Base-by-base conservation (phyloP, 2,888 invertebrate species). In the Cabera pusaria region DNA sequence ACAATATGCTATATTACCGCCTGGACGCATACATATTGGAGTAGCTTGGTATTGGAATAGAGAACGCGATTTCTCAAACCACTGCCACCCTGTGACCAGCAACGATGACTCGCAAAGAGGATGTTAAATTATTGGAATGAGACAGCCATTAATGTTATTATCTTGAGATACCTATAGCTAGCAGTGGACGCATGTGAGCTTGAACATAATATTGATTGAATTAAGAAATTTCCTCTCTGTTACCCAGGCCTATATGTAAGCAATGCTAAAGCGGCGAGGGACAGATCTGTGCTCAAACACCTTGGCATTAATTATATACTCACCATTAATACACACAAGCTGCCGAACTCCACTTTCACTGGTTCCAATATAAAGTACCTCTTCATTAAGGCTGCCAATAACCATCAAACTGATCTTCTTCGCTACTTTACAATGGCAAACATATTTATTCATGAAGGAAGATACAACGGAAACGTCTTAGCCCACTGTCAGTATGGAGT, bases 401-500 rank as follows among this genome's bases (percentile, higher is more conserved):
- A 66, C 64, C 79, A 86, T 69, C 59, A 72, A 25, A 79, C 86
- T 67, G 70, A 87, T 65, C 69, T 88, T 54, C 37, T 88, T 61
- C 67, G 84, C 62, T 88, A 84, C 70, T 88, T 88, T 66, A 87
- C 88, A 43, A 81, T 88, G 77, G 76, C 85, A 59, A 87, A 88
- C 59, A 62, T 80, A 5, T 88, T 87, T 49, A 88, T 88, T 37
- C 75, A 81, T n/a, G 80, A 93, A 91, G 85, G 91, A 73, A 36
- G 94, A 89, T 62, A 92, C 86, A 68, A 92, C 10, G 88, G 88
- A 0, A 85, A 93, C 64, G 96, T 98, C 20, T 90, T 98, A 68
- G 94, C 98, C 44, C 98, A 98, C 82, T 98, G 98, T 79, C 98
- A 98, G 69, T 98, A 97, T 29, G 98, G 98, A 31, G 96, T 98